Base-by-base conservation (phyloP, 2,888 invertebrate genomes). In the Andrena praecox region DNA sequence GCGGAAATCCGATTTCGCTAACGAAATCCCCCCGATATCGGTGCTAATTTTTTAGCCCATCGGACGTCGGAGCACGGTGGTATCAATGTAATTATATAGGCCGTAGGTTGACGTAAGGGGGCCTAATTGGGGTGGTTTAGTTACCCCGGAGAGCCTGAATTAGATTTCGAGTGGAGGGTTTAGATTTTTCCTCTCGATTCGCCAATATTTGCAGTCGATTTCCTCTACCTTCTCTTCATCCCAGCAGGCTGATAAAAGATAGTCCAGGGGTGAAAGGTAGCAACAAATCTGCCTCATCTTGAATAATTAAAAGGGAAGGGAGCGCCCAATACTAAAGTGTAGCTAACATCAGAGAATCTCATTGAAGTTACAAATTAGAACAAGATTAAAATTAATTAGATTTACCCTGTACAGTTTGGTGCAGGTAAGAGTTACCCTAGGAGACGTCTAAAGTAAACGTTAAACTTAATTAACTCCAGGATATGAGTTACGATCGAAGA, bases 1-100 rank as follows among this genome's bases (percentile, higher is more conserved):
- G 20, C 16, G 33, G 48, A 68, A 78, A 80, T 80, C 62, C 48
- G 72, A 77, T 80, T 71, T 72, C 31, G 42, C 33, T 50, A 64
- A 77, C 71, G 56, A 78, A 72, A 80, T 78, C 63, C 67, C 0
- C 0, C 6, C 63, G 56, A 68, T 78, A 72, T 48, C 60, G 27
- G 52, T 35, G 63, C 6, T 29, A 42, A 63, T 69, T 29, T 24
- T 68, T 78, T 77, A 60, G 59, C 16, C 42, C 10, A 7, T 24
- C 31, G 31, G 8, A 27, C 20, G 29, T 16, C 27, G 27, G 1
- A 2, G 50, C n/a, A 0, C 2, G 50, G 20, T 33, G 50, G 20
- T 33, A 12, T 42, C 59, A 3, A 8, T 1, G 20, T 48, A 66
- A 59, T 33, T 20, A 5, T n/a, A 6, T 24, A 2, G 42, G 48